A percentile compares a stretch with the other conserved stretches of the same genome.
phyloP scores from a whole-genome alignment of 1,140 invertebrate genomes.

The Choristoneura fumiferana region DNA sequence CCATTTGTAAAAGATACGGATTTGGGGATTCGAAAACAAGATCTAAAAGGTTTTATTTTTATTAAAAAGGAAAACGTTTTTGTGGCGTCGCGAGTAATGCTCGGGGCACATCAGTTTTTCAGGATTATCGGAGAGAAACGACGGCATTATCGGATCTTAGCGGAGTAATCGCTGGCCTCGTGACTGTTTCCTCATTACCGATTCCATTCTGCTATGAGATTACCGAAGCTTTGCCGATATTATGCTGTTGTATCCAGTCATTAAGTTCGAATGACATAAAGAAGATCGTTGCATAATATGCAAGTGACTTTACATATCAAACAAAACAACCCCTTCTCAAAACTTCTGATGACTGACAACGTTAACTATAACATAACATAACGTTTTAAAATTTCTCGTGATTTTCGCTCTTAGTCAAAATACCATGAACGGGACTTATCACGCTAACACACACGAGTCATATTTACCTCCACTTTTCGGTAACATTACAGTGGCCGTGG shows the following conservation, averaged over 20 bases:
- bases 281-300: too few relatives aligned
- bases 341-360: too few relatives aligned
- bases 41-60: conserved; percentile 40
- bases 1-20: background rate
- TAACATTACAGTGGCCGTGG: too few relatives aligned
- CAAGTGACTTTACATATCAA: too few relatives aligned
- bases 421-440: too few relatives aligned
- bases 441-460: too few relatives aligned
- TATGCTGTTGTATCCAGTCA: background rate
- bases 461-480: too few relatives aligned
- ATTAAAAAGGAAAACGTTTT: conserved; percentile 36
- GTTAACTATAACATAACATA: too few relatives aligned
- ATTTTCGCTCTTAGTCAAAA: too few relatives aligned
- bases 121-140: conserved; percentile 67
- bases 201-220: conserved; percentile 41
- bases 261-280: too few relatives aligned
- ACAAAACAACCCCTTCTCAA: too few relatives aligned
- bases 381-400: too few relatives aligned
- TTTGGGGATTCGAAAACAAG: conserved; percentile 21
- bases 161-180: conserved; percentile 46
- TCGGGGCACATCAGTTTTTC: conserved; percentile 53
- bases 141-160: conserved; percentile 61
- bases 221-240: conserved; percentile 18
- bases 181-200: conserved; percentile 55
- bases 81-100: conserved; percentile 38